These are phyloP conservation scores for Drosophila orena DNA, from an alignment of 1,140 invertebrate species.

Conservation along the genomic window DNA sequence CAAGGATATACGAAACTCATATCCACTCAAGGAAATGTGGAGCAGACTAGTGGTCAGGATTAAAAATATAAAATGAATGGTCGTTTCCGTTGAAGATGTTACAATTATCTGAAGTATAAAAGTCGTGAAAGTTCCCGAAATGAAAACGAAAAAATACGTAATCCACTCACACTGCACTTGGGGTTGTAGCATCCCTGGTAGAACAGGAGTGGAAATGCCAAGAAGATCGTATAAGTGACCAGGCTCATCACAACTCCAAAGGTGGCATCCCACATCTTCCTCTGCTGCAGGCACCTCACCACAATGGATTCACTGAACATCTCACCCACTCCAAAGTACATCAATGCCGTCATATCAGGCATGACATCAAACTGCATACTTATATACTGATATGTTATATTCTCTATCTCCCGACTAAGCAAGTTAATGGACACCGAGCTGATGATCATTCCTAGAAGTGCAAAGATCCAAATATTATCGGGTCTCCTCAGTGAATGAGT, in stretches of 20 bases:
- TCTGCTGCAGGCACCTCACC: conserved; percentile 4
- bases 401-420: conserved; percentile 28
- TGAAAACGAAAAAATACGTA: no score
- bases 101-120: conserved; percentile 19
- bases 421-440: conserved; percentile 14
- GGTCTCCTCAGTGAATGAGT: conserved; percentile 33
- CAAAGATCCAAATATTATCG: not conserved
- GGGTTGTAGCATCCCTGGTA: conserved; percentile 27
- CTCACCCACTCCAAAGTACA: conserved; percentile 28
- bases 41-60: conserved; percentile 15
- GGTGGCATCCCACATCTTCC: conserved; percentile 16
- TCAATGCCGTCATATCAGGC: conserved; percentile 19
- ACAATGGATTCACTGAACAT: conserved; percentile 5
- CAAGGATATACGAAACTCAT: conserved; percentile 53
- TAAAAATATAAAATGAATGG: conserved; percentile 8
- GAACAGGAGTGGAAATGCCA: conserved; percentile 27
- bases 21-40: conserved; percentile 50
- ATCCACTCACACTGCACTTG: conserved; percentile 7
- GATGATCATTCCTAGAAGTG: conserved; percentile 4
- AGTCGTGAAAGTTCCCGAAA: not conserved
- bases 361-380: conserved; percentile 3
- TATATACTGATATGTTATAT: conserved; percentile 52
- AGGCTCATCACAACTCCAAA: conserved; percentile 38
- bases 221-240: conserved; percentile 21
- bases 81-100: conserved; percentile 19